Base-by-base conservation (phyloP, 2,113 vertebrate species). In the Leptodactylus fuscus region DNA sequence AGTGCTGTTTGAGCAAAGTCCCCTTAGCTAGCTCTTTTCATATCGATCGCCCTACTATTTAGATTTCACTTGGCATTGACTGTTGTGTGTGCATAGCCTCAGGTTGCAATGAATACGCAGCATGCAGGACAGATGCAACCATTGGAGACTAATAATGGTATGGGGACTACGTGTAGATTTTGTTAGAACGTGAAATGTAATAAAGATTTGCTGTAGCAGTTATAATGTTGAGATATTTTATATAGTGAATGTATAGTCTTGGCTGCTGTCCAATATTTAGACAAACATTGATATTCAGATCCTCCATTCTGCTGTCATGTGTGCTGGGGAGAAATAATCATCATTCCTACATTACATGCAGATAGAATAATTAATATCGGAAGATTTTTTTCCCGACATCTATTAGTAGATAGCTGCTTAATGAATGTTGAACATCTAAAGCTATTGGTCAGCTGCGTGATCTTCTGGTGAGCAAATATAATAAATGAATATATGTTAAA, bases 1-100 rank as follows among this genome's bases (percentile, higher is more conserved):
- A 11, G 73, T 62, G 18, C 32, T 81, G 22, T 79, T 70, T 82
- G 7, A 81, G 44, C 46, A 49, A 67, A 48, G 65, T 27, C 80
- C 60, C 60, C 18, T 67, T 46, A 69, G 60, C 41, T 27, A 32
- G 24, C 58, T 70, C 65, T 71, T 71, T 71, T 38, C 29, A 71
- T 70, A 70, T 38, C 41, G 65, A 70, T 69, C 51, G 15, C 24
- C 60, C 27, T 81, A 69, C 41, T 34, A 51, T 69, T 41, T 69
- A 18, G 20, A 67, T 18, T 78, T 58, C 74, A 32, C 4, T 48
- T 55, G 75, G 49, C 75, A 55, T 79, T 60, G 16, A 79, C 1
- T 13, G n/a, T 24, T 18, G 44, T 51, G 8, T 69, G 13, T 53
- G 29, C n/a, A 82, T 36, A 34, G 81, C 65, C 80, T 34, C 20